These are phyloP conservation scores for Sebastes wilsoni DNA, from an alignment of 2,797 vertebrate species.

Conservation along the genomic window DNA sequence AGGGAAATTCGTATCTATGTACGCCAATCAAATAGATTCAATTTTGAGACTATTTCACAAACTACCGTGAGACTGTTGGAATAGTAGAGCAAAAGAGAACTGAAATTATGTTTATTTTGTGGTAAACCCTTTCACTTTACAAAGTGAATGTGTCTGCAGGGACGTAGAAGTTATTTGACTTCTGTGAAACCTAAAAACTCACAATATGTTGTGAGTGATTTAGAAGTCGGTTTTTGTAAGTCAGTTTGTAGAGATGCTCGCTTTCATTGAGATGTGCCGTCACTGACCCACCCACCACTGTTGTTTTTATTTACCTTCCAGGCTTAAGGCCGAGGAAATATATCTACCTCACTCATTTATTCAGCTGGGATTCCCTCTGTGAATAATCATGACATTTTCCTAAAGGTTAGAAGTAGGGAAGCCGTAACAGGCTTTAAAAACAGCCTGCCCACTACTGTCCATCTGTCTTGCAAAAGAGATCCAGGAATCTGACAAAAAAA, in stretches of 20 bases:
- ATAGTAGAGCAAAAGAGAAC: not conserved
- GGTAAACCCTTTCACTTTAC: not conserved
- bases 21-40: no score
- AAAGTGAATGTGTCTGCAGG: not conserved
- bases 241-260: not conserved
- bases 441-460: conserved; percentile 20
- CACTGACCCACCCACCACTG: not conserved
- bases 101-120: not conserved
- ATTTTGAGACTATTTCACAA: not conserved
- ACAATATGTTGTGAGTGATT: not conserved
- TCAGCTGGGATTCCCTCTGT: conserved; percentile 27
- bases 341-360: conserved; percentile 26
- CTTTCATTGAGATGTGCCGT: not conserved
- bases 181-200: not conserved
- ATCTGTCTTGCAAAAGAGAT: conserved; percentile 33
- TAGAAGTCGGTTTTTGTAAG: not conserved
- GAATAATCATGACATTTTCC: conserved; percentile 51
- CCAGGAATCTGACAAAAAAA: not conserved
- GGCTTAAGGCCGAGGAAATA: conserved; percentile 22
- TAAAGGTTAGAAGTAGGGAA: conserved; percentile 53
- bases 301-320: conserved; percentile 33
- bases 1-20: no score
- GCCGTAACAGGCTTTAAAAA: conserved; percentile 28
- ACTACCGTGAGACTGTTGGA: not conserved
- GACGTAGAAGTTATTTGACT: not conserved